Percentiles rank a stretch among this genome's conserved stretches.
Conservation (phyloP, 2,797 vertebrate species). For the Brotula barbata region DNA sequence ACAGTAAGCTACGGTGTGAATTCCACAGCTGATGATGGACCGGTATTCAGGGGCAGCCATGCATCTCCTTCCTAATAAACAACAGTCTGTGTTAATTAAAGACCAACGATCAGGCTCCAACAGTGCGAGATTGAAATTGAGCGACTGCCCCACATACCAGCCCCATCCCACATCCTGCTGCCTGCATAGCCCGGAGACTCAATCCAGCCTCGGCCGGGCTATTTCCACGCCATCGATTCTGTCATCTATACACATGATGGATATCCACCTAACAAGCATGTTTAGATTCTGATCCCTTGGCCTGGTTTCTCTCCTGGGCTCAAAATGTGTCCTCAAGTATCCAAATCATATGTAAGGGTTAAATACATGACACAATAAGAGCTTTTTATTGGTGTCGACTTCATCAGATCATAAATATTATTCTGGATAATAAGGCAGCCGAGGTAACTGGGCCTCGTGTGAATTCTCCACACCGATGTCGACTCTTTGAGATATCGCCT, state of each 20-base stretch:
- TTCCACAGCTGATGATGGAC: slow-evolving; percentile 28
- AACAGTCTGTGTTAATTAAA: slow-evolving; percentile 81
- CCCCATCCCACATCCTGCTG: slow-evolving; percentile 77
- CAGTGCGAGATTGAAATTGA: slow-evolving; percentile 85
- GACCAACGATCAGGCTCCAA: slow-evolving; percentile 79
- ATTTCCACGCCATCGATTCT: slow-evolving; percentile 88
- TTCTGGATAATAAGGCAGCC: neutral
- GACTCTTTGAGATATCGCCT: slow-evolving; percentile 7
- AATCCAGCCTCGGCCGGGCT: slow-evolving; percentile 78
- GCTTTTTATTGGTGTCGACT: slow-evolving; percentile 17
- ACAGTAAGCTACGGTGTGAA: slow-evolving; percentile 31
- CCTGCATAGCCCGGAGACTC: slow-evolving; percentile 81
- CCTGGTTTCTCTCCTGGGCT: slow-evolving; percentile 46
- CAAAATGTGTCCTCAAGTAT: slow-evolving; percentile 39
- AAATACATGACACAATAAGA: slow-evolving; percentile 43
- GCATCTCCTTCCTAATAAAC: slow-evolving; percentile 72
- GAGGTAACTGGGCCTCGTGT: slow-evolving; percentile 4
- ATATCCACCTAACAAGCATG: slow-evolving; percentile 79
- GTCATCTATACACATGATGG: slow-evolving; percentile 84
- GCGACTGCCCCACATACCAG: slow-evolving; percentile 83
- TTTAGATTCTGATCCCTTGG: slow-evolving; percentile 64
- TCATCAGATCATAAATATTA: slow-evolving; percentile 12
- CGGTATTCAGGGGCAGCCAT: slow-evolving; percentile 51
- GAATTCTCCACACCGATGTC: slow-evolving; percentile 4
- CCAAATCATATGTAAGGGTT: slow-evolving; percentile 46